Evolutionary conservation across 2,888 invertebrate genomes (phyloP).

Genomic region (Brenthis daphne): DNA sequence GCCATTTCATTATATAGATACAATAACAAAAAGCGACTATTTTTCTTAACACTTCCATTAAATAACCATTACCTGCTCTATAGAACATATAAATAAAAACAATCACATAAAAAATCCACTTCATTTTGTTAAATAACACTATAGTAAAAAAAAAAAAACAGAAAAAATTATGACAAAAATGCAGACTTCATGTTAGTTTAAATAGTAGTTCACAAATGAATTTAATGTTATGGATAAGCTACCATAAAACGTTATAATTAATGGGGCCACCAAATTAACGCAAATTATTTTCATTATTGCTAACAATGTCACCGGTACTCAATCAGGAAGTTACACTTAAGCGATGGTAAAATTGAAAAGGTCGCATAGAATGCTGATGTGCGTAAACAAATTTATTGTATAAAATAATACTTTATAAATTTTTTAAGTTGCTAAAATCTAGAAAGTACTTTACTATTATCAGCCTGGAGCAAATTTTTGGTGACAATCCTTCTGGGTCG

Average conservation of each 20-base stretch:
- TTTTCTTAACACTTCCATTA: too few species aligned
- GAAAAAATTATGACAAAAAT: constrained; percentile 11
- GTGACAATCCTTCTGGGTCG: too few species aligned
- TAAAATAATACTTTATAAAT: neutral
- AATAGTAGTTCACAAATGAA: constrained; percentile 44
- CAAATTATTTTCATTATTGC: constrained; percentile 41
- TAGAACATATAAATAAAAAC: constrained; percentile 63
- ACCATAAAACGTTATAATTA: constrained; percentile 44
- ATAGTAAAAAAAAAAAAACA: constrained; percentile 12
- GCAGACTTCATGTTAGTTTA: constrained; percentile 35
- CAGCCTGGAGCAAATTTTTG: too few species aligned
- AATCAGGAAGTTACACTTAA: constrained; percentile 38
- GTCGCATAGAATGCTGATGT: constrained; percentile 25
- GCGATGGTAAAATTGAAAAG: constrained; percentile 38
- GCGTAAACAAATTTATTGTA: neutral
- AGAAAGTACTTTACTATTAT: too few species aligned
- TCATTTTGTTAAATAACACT: constrained; percentile 50
- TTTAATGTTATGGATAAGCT: constrained; percentile 36
- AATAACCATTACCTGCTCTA: constrained; percentile 54
- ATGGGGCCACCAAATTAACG: constrained; percentile 47
- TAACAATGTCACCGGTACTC: constrained; percentile 40
- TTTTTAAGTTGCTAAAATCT: too few species aligned
- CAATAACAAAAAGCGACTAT: too few species aligned
- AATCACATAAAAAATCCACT: constrained; percentile 63
- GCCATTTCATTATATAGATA: too few species aligned